Base-by-base conservation (phyloP, 2,888 invertebrate species). In the Panzeria rudis region DNA sequence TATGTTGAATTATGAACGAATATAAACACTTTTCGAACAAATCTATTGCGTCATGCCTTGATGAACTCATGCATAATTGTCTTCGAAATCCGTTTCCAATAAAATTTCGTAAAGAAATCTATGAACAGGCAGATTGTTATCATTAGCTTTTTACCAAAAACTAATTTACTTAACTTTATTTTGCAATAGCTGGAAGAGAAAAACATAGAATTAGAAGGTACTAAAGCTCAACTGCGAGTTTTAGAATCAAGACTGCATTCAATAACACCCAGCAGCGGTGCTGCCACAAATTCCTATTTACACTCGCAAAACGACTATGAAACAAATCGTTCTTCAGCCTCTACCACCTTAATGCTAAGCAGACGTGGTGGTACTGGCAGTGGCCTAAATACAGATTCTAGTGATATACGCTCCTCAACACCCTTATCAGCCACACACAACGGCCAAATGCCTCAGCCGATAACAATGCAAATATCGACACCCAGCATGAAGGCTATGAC, bases 181-280 rank as follows among this genome's bases (percentile, higher is more conserved):
- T 52, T 8, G 3, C 66, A 83, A 0, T 88, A 97, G 96, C 93
- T 97, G 88, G 96, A 96, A 92, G 97, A 97, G 92, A 95, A 95
- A 91, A 96, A 95, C 89, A 96, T 97, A 88, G 96, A 97, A 91
- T 90, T 97, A 89, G 97, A 97, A 92, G 96, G 97, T n/a, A 96
- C 97, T 17, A 94, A 95, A 86, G 97, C 97, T 1, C 94, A 95
- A 80, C 94, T 96, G 79, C 94, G 97, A n/a, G 94, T 96, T 86
- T 92, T 96, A 86, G 96, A 96, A 90, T 94, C 90, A 50, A 91
- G 91, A 69, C 87, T 90, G 44, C 89, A 89, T 71, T 88, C 89
- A 82, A 89, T 89, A 87, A 90, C 93, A 89, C 89, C 88, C 79
- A 91, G 93, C 90, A 89, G 94, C 89, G 89, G 91, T 92, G 91